Conservation (phyloP, 1,140 invertebrate species). For the Mactra quadrangularis region DNA sequence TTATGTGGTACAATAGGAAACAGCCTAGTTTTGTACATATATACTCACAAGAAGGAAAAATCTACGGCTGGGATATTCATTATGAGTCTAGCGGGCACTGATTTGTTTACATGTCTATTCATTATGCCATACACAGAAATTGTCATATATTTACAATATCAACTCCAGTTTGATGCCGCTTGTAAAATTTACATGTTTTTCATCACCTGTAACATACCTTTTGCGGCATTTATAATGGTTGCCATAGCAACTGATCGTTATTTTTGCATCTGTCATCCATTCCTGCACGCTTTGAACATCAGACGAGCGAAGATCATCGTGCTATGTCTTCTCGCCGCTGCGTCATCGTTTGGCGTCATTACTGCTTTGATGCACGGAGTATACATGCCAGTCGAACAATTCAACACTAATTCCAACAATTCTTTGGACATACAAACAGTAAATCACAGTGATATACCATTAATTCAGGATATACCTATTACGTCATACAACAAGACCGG, state of each 20-base stretch:
- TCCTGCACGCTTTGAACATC: conserved; percentile 76
- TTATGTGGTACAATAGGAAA: conserved; percentile 80
- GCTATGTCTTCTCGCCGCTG: conserved; percentile 70
- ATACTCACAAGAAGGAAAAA: conserved; percentile 79
- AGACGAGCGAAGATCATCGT: conserved; percentile 76
- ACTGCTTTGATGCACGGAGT: conserved; percentile 72
- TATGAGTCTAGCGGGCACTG: conserved; percentile 79
- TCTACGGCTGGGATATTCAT: conserved; percentile 82
- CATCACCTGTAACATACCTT: conserved; percentile 80
- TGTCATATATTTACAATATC: conserved; percentile 71
- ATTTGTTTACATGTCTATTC: conserved; percentile 80
- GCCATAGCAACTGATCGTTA: conserved; percentile 82
- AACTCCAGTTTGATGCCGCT: conserved; percentile 74
- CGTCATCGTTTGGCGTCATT: conserved; percentile 77
- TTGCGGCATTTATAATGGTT: conserved; percentile 82
- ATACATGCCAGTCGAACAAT: background rate
- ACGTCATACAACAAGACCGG: background rate
- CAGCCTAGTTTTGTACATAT: conserved; percentile 81
- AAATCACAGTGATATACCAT: background rate
- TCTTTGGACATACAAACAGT: background rate
- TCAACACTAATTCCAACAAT: too few relatives aligned
- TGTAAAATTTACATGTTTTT: conserved; percentile 82
- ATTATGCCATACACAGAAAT: conserved; percentile 80
- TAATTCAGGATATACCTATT: background rate
- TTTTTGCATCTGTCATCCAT: conserved; percentile 83